These are phyloP conservation scores for Pachypeltis micranthus DNA, from an alignment of 1,140 invertebrate genomes.

Conservation along the genomic window DNA sequence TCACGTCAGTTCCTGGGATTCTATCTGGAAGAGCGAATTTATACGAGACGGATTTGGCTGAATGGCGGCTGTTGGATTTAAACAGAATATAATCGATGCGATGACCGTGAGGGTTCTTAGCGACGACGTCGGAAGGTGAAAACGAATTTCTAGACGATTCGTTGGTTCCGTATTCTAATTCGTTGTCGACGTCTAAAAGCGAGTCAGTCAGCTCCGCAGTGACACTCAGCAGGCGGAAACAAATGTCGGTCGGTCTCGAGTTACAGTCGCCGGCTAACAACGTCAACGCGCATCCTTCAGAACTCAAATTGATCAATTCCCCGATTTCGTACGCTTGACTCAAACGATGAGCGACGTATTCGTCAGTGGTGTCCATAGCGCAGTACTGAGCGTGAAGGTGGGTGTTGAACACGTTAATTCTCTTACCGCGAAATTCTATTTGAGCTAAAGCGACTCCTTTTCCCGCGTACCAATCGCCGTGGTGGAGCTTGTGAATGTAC, in stretches of 20 bases:
- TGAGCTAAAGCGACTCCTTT: constrained; percentile 88
- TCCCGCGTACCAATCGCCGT: constrained; percentile 97
- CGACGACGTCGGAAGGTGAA: constrained; percentile 42
- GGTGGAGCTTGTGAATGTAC: constrained; percentile 89
- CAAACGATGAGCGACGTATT: constrained; percentile 79
- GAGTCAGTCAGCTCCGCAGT: constrained; percentile 41
- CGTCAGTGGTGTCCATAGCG: constrained; percentile 66
- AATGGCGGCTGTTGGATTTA: constrained; percentile 38
- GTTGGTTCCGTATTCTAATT: constrained; percentile 47
- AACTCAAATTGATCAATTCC: constrained; percentile 81
- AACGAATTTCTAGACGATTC: constrained; percentile 76
- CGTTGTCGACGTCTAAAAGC: constrained; percentile 27
- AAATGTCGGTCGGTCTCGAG: constrained; percentile 71
- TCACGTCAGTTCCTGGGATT: constrained; percentile 57
- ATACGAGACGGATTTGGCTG: constrained; percentile 35
- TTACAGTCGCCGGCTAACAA: constrained; percentile 90
- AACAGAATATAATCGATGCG: constrained; percentile 87
- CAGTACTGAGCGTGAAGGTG: constrained; percentile 97
- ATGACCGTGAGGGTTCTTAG: constrained; percentile 57
- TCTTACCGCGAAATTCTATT: constrained; percentile 51
- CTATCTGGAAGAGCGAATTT: constrained; percentile 56
- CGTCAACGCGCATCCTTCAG: constrained; percentile 59
- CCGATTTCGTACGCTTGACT: constrained; percentile 88
- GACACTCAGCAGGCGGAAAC: constrained; percentile 48
- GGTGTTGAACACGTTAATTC: constrained; percentile 76